A percentile compares a stretch with the other conserved stretches of the same genome.
These are phyloP conservation scores for Danio albolineatus DNA, from an alignment of 2,797 vertebrate genomes.

Conservation along the genomic window DNA sequence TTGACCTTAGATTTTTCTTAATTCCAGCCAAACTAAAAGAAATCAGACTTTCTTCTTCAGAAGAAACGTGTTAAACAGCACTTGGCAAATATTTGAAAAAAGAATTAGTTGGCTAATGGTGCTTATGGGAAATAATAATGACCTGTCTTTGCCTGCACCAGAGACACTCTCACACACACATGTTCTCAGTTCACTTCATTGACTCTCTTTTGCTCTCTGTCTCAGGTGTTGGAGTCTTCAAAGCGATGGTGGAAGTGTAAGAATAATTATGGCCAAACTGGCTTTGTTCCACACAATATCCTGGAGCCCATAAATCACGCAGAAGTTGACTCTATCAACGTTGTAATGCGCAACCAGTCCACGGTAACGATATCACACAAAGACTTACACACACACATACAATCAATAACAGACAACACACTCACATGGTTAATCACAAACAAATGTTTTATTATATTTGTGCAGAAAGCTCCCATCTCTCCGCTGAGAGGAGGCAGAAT, in stretches of 20 bases:
- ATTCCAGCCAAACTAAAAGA: too few species aligned
- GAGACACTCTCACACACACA: too few species aligned
- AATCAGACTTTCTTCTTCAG: too few species aligned
- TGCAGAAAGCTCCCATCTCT: slow-evolving; percentile 63
- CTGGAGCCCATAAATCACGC: slow-evolving; percentile 75
- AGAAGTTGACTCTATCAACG: slow-evolving; percentile 29
- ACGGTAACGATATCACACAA: slow-evolving; percentile 64
- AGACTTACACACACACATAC: background rate
- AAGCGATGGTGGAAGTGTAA: slow-evolving; percentile 90
- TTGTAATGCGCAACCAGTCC: slow-evolving; percentile 63
- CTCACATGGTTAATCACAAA: slow-evolving; percentile 7
- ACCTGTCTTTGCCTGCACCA: background rate
- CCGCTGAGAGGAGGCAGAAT: slow-evolving; percentile 59
- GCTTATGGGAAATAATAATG: background rate
- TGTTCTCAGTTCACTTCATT: background rate
- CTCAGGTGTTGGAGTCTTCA: slow-evolving; percentile 82
- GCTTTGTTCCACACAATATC: slow-evolving; percentile 87
- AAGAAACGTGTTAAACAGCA: too few species aligned
- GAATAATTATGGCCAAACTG: slow-evolving; percentile 82
- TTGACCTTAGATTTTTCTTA: too few species aligned
- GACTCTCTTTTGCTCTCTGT: background rate
- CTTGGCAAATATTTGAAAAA: too few species aligned
- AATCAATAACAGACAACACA: background rate
- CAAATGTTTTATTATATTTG: slow-evolving; percentile 38
- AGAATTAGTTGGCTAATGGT: too few species aligned